phyloP scores from a whole-genome alignment of 2,888 invertebrate genomes.

The Carcina quercana region DNA sequence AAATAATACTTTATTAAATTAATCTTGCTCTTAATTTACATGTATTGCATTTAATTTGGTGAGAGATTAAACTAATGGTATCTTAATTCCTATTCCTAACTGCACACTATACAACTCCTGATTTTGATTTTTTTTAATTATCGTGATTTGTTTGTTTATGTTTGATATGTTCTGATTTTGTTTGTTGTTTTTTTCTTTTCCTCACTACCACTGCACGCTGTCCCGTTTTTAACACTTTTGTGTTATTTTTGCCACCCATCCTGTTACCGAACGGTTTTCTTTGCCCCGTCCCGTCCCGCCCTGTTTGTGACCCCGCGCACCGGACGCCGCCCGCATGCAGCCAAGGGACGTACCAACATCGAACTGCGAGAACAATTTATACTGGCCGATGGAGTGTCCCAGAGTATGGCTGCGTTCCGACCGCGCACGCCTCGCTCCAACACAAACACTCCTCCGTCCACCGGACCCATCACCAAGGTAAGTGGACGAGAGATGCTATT shows the following conservation, averaged over 20 bases:
- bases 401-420: constrained; percentile 99
- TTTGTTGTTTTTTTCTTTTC: constrained; percentile 69
- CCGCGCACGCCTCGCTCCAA: constrained; percentile 93
- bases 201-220: constrained; percentile 66
- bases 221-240: constrained; percentile 58
- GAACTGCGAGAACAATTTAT: constrained; percentile 99
- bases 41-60: constrained; percentile 47
- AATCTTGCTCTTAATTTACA: constrained; percentile 57
- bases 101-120: constrained; percentile 53
- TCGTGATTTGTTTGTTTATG: constrained; percentile 58
- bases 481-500: constrained; percentile 37
- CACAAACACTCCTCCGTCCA: constrained; percentile 78
- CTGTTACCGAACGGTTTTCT: constrained; percentile 63
- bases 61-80: constrained; percentile 66
- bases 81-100: constrained; percentile 63
- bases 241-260: constrained; percentile 54
- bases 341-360: constrained; percentile 99
- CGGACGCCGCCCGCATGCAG: constrained; percentile 80
- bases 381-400: constrained; percentile 97
- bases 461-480: constrained; percentile 98
- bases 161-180: constrained; percentile 71
- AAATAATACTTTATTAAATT: constrained; percentile 5
- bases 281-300: constrained; percentile 41
- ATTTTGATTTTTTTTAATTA: constrained; percentile 39
- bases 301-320: constrained; percentile 54